phyloP scores from a whole-genome alignment of 2,797 vertebrate genomes.

The Sebastes diaconus region DNA sequence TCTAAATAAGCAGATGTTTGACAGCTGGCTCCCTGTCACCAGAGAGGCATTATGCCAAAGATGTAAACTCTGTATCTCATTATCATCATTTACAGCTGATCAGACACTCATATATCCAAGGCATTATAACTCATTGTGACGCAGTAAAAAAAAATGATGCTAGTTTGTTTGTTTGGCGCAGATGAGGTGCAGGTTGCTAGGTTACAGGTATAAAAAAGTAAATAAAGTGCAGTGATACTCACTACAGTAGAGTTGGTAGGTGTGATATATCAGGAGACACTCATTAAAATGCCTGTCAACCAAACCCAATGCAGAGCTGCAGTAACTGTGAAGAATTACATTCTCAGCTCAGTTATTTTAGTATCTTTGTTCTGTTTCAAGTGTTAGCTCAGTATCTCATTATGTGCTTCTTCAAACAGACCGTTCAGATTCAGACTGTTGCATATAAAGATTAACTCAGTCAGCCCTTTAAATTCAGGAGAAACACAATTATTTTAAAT shows the following conservation, averaged over 20 bases:
- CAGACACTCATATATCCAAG: constrained; percentile 5
- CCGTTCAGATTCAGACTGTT: background rate
- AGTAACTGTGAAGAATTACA: constrained; percentile 1
- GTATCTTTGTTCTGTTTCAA: background rate
- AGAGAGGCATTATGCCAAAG: constrained; percentile 11
- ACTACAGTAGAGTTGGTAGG: background rate
- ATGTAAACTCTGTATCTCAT: constrained; percentile 43
- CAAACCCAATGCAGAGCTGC: background rate
- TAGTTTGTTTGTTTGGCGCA: background rate
- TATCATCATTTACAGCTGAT: constrained; percentile 43
- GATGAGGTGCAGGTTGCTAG: constrained; percentile 7
- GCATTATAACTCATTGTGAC: background rate
- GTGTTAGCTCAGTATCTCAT: background rate
- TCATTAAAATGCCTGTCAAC: constrained; percentile 24
- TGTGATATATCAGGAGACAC: constrained; percentile 15
- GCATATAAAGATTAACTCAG: constrained; percentile 4
- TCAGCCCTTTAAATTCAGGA: background rate
- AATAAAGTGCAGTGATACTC: background rate
- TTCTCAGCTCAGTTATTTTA: background rate
- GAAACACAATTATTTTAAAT: constrained; percentile 10
- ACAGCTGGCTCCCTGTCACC: constrained; percentile 40
- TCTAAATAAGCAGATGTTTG: constrained; percentile 42
- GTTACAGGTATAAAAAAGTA: constrained; percentile 24
- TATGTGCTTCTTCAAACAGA: background rate
- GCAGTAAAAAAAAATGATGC: background rate